Conservation (phyloP, 2,888 invertebrate species). For the Caenorhabditis sp. region DNA sequence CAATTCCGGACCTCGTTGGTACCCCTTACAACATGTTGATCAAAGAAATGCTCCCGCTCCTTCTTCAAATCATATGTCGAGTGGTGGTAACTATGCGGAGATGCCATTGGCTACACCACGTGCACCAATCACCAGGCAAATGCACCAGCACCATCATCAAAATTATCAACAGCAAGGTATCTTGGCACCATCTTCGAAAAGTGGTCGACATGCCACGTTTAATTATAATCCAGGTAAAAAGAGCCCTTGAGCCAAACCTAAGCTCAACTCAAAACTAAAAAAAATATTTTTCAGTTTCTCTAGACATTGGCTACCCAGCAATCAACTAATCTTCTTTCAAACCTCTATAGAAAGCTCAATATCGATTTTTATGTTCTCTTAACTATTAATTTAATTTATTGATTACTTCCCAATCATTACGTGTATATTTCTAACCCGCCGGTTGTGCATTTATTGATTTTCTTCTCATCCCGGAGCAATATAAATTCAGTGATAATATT, state of each 20-base stretch:
- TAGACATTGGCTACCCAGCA: conserved; percentile 67
- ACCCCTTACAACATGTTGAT: conserved; percentile 71
- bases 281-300: conserved; percentile 31
- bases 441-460: not conserved
- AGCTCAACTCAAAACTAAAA: not conserved
- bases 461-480: not conserved
- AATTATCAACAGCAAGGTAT: not conserved
- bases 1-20: conserved; percentile 74
- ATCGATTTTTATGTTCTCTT: not conserved
- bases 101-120: conserved; percentile 1
- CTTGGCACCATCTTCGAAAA: not conserved
- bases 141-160: conserved; percentile 2
- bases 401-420: not conserved
- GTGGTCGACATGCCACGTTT: conserved; percentile 32
- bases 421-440: not conserved
- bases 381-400: too few relatives aligned
- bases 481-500: not conserved
- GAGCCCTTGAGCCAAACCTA: too few relatives aligned
- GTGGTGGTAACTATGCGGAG: conserved; percentile 25
- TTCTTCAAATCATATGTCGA: too few relatives aligned
- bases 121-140: conserved; percentile 8
- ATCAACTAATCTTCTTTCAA: conserved; percentile 50
- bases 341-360: not conserved
- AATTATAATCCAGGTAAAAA: conserved; percentile 41
- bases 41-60: conserved; percentile 12